Conservation (phyloP, 2,797 vertebrate genomes). For the Lindbergichthys nudifrons region DNA sequence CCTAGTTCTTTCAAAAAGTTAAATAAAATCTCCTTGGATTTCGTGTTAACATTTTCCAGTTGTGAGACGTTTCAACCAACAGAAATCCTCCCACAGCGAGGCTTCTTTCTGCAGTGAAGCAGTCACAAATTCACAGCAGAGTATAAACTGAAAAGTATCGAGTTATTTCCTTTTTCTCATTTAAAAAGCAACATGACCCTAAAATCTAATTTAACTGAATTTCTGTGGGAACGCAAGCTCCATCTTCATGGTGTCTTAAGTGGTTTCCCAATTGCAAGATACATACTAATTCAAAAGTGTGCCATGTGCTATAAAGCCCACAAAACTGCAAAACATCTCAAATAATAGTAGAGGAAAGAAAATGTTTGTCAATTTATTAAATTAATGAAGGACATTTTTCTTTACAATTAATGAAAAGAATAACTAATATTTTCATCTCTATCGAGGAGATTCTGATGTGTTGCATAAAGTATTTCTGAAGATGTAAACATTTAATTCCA, state of each 20-base stretch:
- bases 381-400: background rate
- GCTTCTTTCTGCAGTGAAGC: background rate
- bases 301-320: background rate
- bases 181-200: background rate
- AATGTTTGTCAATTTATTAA: background rate
- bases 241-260: background rate
- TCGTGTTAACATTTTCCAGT: background rate
- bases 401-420: background rate
- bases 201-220: background rate
- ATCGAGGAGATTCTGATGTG: background rate
- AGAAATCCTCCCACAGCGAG: conserved; percentile 8
- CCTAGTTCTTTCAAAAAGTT: conserved; percentile 8
- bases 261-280: background rate
- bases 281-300: background rate
- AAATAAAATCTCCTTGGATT: conserved; percentile 10
- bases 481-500: background rate
- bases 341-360: background rate
- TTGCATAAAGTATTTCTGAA: background rate
- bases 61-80: background rate
- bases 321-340: background rate
- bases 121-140: background rate
- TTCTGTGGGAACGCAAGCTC: background rate
- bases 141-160: background rate
- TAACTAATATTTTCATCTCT: background rate
- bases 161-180: background rate